These are phyloP conservation scores for Antidorcas marsupialis DNA, from an alignment of 2,113 vertebrate species.

Conservation along the genomic window DNA sequence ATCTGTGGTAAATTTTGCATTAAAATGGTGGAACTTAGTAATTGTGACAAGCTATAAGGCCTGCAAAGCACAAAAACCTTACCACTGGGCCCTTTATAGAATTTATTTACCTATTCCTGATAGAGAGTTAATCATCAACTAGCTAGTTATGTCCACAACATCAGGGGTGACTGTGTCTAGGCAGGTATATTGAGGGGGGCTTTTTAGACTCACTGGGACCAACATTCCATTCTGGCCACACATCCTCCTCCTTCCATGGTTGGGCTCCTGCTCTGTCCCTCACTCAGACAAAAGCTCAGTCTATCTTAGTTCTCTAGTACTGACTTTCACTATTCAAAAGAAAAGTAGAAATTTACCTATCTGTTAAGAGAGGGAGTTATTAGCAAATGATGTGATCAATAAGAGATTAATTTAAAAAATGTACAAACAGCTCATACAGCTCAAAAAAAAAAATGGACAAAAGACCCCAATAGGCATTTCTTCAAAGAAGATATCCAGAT, in stretches of 20 bases:
- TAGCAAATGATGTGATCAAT: not conserved
- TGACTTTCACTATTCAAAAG: not conserved
- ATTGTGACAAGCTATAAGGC: not conserved
- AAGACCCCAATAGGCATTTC: not conserved
- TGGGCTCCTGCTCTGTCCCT: not conserved
- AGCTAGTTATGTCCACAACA: not conserved
- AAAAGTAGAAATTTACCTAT: not conserved
- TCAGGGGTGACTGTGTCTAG: not conserved
- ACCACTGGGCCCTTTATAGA: not conserved
- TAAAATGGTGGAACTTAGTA: not conserved
- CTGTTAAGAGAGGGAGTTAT: not conserved
- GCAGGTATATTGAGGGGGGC: accelerated
- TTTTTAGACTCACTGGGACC: accelerated
- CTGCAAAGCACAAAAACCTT: not conserved
- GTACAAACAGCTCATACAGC: not conserved
- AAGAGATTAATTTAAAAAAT: not conserved
- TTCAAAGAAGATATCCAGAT: not conserved
- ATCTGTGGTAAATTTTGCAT: not conserved
- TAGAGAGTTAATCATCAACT: not conserved
- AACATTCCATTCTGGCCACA: accelerated
- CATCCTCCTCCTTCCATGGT: not conserved
- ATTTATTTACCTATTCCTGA: not conserved
- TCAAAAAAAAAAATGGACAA: not conserved
- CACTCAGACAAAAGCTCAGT: not conserved
- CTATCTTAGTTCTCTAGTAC: not conserved